These are phyloP conservation scores for Melanotus villosus DNA, from an alignment of 2,888 invertebrate species.

Conservation along the genomic window DNA sequence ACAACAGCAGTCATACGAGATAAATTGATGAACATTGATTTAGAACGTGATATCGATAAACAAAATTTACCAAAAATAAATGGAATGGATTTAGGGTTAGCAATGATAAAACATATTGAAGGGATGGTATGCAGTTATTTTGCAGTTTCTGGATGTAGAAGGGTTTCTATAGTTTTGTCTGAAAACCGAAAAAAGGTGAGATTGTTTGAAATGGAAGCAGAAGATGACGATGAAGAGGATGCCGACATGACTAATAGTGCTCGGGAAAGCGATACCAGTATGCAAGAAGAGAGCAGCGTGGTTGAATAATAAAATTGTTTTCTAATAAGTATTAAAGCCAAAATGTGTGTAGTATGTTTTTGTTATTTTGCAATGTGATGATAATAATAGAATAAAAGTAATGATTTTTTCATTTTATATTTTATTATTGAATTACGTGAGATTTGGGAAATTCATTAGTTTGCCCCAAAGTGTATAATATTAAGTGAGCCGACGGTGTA, in stretches of 20 bases:
- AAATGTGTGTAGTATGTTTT: background rate
- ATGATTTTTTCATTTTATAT: too few relatives aligned
- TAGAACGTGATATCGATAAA: slow-evolving; percentile 40
- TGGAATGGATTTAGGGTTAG: slow-evolving; percentile 71
- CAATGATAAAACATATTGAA: slow-evolving; percentile 75
- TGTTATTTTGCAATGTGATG: too few relatives aligned
- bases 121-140: slow-evolving; percentile 78
- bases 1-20: slow-evolving; percentile 61
- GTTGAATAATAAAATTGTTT: slow-evolving; percentile 22
- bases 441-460: too few relatives aligned
- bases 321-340: background rate
- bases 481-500: too few relatives aligned
- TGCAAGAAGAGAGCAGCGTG: slow-evolving; percentile 47
- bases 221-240: slow-evolving; percentile 91
- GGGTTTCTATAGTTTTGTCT: slow-evolving; percentile 88
- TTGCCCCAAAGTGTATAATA: too few relatives aligned
- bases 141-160: slow-evolving; percentile 87
- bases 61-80: slow-evolving; percentile 70
- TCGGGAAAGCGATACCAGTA: slow-evolving; percentile 54
- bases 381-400: too few relatives aligned
- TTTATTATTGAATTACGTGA: too few relatives aligned
- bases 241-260: slow-evolving; percentile 66
- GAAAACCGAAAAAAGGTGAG: slow-evolving; percentile 85
- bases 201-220: slow-evolving; percentile 93
- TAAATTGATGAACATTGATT: slow-evolving; percentile 54